Evolutionary conservation across 2,113 vertebrate genomes (phyloP), one percentile per base, ranked within the genome.

Genomic region (Gobio gobio): DNA sequence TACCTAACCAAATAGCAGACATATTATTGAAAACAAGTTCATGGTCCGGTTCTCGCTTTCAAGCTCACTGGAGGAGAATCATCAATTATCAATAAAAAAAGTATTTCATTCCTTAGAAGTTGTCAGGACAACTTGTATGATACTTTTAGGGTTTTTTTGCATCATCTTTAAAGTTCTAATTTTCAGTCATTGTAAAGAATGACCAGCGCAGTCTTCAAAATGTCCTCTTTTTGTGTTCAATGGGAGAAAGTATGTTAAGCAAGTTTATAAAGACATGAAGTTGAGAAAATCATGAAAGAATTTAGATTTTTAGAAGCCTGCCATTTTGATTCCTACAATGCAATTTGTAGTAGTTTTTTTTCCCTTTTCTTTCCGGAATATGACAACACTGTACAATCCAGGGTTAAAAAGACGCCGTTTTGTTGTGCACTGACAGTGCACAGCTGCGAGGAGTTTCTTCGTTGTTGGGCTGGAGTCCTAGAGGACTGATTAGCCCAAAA

Each of bases 401-500:
- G 45, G 45, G n/a, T 75, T 29, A 26, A 75, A 49, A 49, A 47
- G 22, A 75, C 10, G 3, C 6, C 5, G 8, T 88, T 74, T 66
- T 86, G 89, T 88, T 83, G 78, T 56, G 88, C 85, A 61, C 85
- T 73, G 59, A 89, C 87, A 90, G 89, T 45, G 75, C 78, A 85
- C 90, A 91, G 90, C 90, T 93, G 88, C 59, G 89, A 91, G 90
- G 89, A 88, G 90, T 83, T 85, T 81, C 77, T 74, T 80, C 83
- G 64, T 87, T 76, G 76, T 82, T 87, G 83, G 84, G 88, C 91
- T 89, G 88, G 82, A 87, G 89, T 94, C 94, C 93, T 94, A 88
- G 89, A 93, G 93, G 92, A 94, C 93, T 93, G 93, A 94, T 94
- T 94, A 94, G 92, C 91, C 91, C 90, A 92, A 91, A 93, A 93